These are phyloP conservation scores for Brachyrhaphis roseni DNA, from an alignment of 2,797 vertebrate species.

Conservation along the genomic window DNA sequence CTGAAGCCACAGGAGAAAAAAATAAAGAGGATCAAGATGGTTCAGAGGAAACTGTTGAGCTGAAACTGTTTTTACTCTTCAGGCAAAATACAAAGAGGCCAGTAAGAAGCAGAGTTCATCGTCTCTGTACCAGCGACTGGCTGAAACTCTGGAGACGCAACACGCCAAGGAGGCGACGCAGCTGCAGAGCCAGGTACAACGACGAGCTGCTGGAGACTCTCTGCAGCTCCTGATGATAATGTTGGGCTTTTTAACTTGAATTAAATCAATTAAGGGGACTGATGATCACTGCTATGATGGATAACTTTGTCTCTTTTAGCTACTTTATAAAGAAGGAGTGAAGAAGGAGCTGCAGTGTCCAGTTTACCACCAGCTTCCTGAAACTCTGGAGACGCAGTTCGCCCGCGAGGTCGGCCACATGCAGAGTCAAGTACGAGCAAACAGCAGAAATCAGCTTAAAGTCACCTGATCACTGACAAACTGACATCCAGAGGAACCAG, in stretches of 20 bases:
- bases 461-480: background rate
- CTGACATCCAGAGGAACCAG: too few species aligned
- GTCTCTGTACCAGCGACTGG: constrained; percentile 85
- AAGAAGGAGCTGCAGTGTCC: constrained; percentile 55
- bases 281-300: background rate
- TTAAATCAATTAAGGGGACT: background rate
- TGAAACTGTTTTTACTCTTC: constrained; percentile 7
- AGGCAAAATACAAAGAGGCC: constrained; percentile 88
- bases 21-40: too few species aligned
- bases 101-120: constrained; percentile 77
- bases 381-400: constrained; percentile 68
- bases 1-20: background rate
- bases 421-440: constrained; percentile 67
- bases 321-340: constrained; percentile 66
- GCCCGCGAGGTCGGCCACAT: constrained; percentile 58
- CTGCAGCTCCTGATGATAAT: background rate
- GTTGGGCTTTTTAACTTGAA: background rate
- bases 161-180: constrained; percentile 85
- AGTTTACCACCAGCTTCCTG: constrained; percentile 68
- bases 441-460: background rate
- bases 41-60: background rate
- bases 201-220: too few species aligned
- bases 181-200: constrained; percentile 82
- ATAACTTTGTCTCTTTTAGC: constrained; percentile 52
- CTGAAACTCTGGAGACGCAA: constrained; percentile 86